Conservation (phyloP, 2,113 vertebrate species). For the Antennarius striatus region DNA sequence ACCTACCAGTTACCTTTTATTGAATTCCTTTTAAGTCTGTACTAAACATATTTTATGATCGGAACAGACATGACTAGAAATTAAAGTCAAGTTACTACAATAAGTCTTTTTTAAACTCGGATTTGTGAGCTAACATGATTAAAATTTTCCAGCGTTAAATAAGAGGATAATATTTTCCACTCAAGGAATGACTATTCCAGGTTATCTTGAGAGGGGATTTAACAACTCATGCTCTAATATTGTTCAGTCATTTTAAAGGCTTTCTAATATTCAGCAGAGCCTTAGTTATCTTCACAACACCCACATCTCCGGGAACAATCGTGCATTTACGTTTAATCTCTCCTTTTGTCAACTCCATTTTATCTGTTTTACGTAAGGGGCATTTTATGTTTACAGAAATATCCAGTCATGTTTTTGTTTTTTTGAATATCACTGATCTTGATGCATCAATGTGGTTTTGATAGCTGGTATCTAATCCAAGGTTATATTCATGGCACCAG, state of each 20-base stretch:
- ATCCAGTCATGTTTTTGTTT: background rate
- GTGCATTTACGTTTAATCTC: slow-evolving; percentile 8
- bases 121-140: slow-evolving; percentile 28
- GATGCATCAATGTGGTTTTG: background rate
- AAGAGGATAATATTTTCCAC: slow-evolving; percentile 33
- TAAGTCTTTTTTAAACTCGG: slow-evolving; percentile 8
- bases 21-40: too few relatives aligned
- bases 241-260: slow-evolving; percentile 42
- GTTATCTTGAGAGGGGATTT: slow-evolving; percentile 35
- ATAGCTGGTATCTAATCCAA: slow-evolving; percentile 7
- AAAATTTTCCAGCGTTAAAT: slow-evolving; percentile 26
- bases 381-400: slow-evolving; percentile 1
- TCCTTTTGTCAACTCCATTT: background rate
- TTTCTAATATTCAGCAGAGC: slow-evolving; percentile 32
- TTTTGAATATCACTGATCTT: slow-evolving; percentile 13
- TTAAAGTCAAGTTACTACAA: too few relatives aligned
- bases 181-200: slow-evolving; percentile 25
- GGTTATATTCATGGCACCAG: slow-evolving; percentile 3
- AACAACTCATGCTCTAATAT: slow-evolving; percentile 39
- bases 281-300: slow-evolving; percentile 3
- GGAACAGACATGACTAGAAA: too few relatives aligned
- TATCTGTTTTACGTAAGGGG: background rate
- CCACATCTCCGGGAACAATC: slow-evolving; percentile 1
- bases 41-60: too few relatives aligned
- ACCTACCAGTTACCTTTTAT: too few relatives aligned